These are phyloP conservation scores for Camponotus floridanus DNA, from an alignment of 1,140 invertebrate species.

Conservation along the genomic window DNA sequence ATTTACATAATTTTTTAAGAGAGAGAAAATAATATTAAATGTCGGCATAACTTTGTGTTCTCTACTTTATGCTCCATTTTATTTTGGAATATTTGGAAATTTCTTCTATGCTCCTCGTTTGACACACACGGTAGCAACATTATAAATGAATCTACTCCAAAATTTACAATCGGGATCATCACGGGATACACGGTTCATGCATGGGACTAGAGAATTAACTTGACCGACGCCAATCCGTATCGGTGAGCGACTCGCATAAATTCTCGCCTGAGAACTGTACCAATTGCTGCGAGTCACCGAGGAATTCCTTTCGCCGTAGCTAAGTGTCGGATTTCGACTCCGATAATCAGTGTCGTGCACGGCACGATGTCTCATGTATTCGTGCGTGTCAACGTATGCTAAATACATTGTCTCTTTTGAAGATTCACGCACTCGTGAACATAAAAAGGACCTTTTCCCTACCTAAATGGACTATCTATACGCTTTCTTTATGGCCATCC, in stretches of 20 bases:
- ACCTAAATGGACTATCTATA: constrained; percentile 75
- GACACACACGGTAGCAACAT: not conserved
- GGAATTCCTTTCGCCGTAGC: constrained; percentile 28
- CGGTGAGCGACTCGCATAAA: not conserved
- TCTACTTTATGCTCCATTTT: not conserved
- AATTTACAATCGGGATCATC: not conserved
- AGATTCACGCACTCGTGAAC: constrained; percentile 33
- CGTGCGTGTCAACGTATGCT: constrained; percentile 11
- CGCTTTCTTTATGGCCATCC: constrained; percentile 25
- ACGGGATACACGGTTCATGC: not conserved
- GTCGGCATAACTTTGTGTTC: not conserved
- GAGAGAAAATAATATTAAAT: not conserved
- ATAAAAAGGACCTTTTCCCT: constrained; percentile 73
- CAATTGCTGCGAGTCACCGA: constrained; percentile 11
- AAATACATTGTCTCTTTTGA: not conserved
- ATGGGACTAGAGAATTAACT: constrained; percentile 12
- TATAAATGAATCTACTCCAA: not conserved
- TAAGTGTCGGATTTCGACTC: constrained; percentile 15
- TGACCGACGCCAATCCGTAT: not conserved
- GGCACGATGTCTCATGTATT: constrained; percentile 6
- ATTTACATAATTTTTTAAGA: not conserved
- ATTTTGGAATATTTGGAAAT: not conserved
- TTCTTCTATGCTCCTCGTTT: not conserved
- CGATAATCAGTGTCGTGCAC: constrained; percentile 44
- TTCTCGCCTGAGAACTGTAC: not conserved